These are phyloP conservation scores for Caenorhabditis latens DNA, from an alignment of 1,140 invertebrate genomes.

Conservation along the genomic window DNA sequence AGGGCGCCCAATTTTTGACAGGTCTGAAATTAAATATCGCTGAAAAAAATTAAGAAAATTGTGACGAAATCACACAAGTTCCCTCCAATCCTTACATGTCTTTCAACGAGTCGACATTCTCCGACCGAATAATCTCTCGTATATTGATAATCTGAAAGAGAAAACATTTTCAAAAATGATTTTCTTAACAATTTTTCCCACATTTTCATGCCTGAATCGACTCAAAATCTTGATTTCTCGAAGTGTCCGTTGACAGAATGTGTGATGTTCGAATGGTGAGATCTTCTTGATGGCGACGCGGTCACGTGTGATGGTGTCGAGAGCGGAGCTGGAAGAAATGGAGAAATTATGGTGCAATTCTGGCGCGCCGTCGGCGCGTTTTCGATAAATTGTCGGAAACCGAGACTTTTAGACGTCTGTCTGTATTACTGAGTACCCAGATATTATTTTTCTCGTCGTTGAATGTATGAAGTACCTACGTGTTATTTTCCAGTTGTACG, in stretches of 20 bases:
- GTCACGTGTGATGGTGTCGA: conserved; percentile 90
- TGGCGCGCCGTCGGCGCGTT: too few relatives aligned
- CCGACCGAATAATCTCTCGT: conserved; percentile 94
- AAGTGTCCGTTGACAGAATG: conserved; percentile 97
- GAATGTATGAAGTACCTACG: too few relatives aligned
- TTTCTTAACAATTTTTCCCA: conserved; percentile 80
- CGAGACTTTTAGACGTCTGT: too few relatives aligned
- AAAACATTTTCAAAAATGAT: conserved; percentile 63
- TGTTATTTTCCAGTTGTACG: too few relatives aligned
- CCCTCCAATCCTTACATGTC: conserved; percentile 84
- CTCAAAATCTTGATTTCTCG: conserved; percentile 99
- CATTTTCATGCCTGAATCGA: conserved; percentile 99
- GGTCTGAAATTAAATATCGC: too few relatives aligned
- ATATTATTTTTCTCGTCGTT: too few relatives aligned
- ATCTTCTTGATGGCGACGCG: conserved; percentile 99
- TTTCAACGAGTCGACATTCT: conserved; percentile 96
- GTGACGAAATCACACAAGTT: too few relatives aligned
- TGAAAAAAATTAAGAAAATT: too few relatives aligned
- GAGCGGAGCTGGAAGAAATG: conserved; percentile 80
- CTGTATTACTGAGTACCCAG: too few relatives aligned
- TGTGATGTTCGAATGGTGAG: conserved; percentile 99
- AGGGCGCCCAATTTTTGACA: too few relatives aligned
- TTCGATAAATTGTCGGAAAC: too few relatives aligned
- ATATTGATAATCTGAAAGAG: conserved; percentile 94
- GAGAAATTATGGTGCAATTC: neutral